phyloP scores from a whole-genome alignment of 2,113 vertebrate species.

The Ailuropoda melanoleuca region DNA sequence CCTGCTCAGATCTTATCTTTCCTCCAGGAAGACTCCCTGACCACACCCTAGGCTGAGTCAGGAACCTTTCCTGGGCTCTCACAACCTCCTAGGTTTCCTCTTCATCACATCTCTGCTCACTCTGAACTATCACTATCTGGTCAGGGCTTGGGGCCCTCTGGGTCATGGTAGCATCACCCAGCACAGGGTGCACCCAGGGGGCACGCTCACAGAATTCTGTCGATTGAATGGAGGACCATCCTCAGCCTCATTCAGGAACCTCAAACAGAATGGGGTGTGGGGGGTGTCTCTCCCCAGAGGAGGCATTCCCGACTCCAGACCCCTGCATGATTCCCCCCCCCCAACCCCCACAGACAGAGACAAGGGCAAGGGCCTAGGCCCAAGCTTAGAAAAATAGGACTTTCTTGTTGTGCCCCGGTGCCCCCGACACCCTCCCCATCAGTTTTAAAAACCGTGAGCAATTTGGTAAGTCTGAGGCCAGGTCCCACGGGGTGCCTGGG shows the following conservation, averaged over 20 bases:
- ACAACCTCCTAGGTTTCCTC: not conserved
- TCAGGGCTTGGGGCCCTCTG: not conserved
- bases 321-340: not conserved
- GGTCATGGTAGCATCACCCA: not conserved
- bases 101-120: not conserved
- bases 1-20: not conserved
- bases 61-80: not conserved
- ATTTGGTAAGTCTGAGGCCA: constrained; percentile 74
- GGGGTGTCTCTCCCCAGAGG: not conserved
- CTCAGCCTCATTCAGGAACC: not conserved
- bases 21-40: not conserved
- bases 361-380: constrained; percentile 67
- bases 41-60: not conserved
- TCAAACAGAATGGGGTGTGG: not conserved
- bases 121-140: not conserved
- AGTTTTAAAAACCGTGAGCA: constrained; percentile 79
- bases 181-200: not conserved
- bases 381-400: constrained; percentile 80
- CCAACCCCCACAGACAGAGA: constrained; percentile 64
- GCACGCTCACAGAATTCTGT: not conserved
- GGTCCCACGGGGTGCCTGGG: constrained; percentile 8
- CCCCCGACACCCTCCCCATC: constrained; percentile 73
- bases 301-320: not conserved
- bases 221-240: not conserved
- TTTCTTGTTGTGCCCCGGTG: constrained; percentile 78